Evolutionary conservation across 2,888 invertebrate species (phyloP).

Genomic region (Boloria euphrosyne): DNA sequence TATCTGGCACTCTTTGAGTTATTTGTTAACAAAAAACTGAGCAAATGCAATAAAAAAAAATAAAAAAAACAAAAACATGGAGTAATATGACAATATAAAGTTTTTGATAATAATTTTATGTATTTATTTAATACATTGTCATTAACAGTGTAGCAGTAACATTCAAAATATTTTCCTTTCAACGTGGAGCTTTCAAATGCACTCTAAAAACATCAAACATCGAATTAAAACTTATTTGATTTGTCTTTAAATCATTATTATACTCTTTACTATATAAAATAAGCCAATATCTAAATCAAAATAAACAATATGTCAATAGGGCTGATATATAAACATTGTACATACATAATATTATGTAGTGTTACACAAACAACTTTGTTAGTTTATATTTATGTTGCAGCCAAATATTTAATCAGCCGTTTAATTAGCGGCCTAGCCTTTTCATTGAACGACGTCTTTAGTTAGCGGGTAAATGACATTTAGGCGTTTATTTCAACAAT

Average conservation of each 20-base stretch:
- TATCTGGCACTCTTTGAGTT: constrained; percentile 23
- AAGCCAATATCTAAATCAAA: not conserved
- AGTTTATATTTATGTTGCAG: not conserved
- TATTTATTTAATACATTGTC: not conserved
- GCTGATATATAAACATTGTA: not conserved
- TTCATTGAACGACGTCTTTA: no score
- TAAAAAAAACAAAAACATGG: not conserved
- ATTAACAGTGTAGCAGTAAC: no score
- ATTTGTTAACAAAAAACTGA: constrained; percentile 18
- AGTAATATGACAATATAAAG: not conserved
- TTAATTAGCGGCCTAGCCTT: no score
- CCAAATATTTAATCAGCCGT: no score
- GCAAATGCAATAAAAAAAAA: constrained; percentile 29
- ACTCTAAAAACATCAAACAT: no score
- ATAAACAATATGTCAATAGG: not conserved
- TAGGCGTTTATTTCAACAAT: no score
- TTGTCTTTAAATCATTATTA: no score
- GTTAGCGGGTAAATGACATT: no score
- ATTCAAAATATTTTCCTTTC: no score
- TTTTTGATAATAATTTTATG: not conserved
- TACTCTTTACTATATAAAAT: not conserved
- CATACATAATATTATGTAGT: not conserved
- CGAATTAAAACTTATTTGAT: no score
- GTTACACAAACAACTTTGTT: not conserved
- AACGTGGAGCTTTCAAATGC: no score